phyloP scores from a whole-genome alignment of 2,797 vertebrate genomes.

The Echiichthys vipera region DNA sequence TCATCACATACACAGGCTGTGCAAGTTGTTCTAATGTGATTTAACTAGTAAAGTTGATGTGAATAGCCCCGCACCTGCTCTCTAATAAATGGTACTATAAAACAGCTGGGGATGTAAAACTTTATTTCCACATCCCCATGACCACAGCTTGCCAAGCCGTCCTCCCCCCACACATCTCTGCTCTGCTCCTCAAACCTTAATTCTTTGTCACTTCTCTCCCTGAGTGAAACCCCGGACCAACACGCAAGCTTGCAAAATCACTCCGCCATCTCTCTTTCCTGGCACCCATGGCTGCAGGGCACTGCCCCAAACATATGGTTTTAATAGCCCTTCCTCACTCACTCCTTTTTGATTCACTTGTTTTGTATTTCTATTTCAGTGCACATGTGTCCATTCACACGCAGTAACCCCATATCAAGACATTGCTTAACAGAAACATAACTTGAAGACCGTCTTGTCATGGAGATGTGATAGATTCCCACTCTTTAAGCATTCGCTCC shows the following conservation, averaged over 20 bases:
- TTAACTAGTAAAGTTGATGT: slow-evolving; percentile 71
- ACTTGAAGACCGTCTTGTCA: slow-evolving; percentile 65
- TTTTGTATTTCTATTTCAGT: slow-evolving; percentile 52
- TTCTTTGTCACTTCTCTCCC: slow-evolving; percentile 64
- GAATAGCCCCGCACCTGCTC: slow-evolving; percentile 82
- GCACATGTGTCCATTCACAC: slow-evolving; percentile 54
- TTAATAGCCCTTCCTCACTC: slow-evolving; percentile 64
- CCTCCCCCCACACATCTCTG: slow-evolving; percentile 30
- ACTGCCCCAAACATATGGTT: slow-evolving; percentile 77
- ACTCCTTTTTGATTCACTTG: slow-evolving; percentile 44
- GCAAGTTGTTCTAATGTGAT: slow-evolving; percentile 62
- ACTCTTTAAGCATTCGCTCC: slow-evolving; percentile 55
- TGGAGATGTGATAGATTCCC: slow-evolving; percentile 64
- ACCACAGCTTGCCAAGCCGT: slow-evolving; percentile 68
- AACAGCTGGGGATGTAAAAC: slow-evolving; percentile 82
- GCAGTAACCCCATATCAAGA: slow-evolving; percentile 54
- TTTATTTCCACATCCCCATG: slow-evolving; percentile 80
- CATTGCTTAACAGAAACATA: slow-evolving; percentile 60
- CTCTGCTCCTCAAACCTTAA: slow-evolving; percentile 19
- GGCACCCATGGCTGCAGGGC: slow-evolving; percentile 62
- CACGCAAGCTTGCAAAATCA: slow-evolving; percentile 32
- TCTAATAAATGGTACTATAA: slow-evolving; percentile 75
- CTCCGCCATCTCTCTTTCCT: slow-evolving; percentile 57
- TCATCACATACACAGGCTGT: slow-evolving; percentile 37
- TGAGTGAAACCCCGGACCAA: slow-evolving; percentile 44